Conservation (phyloP, 2,113 vertebrate genomes). For the Saccopteryx leptura region DNA sequence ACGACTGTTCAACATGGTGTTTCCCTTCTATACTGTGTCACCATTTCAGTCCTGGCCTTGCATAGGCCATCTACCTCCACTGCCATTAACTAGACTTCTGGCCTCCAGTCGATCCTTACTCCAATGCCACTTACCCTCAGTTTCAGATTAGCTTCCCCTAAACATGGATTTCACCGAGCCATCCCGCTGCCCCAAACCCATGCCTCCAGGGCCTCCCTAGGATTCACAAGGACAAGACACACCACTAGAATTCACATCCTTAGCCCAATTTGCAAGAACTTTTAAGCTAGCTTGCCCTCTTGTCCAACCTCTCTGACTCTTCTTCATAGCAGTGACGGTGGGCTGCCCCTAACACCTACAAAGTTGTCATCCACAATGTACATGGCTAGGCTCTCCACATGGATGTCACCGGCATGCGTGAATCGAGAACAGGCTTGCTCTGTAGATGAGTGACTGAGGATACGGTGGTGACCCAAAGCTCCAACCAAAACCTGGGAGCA, state of each 20-base stretch:
- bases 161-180: background rate
- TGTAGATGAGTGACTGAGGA: background rate
- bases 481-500: background rate
- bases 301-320: background rate
- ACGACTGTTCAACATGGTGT: accelerated
- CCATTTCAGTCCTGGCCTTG: background rate
- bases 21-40: background rate
- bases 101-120: background rate
- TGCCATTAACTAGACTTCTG: background rate
- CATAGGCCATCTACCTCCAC: background rate
- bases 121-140: background rate
- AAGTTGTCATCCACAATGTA: background rate
- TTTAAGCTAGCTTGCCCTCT: background rate
- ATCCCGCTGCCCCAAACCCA: background rate
- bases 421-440: background rate
- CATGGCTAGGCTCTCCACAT: background rate
- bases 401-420: background rate
- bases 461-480: background rate
- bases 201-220: background rate
- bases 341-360: background rate
- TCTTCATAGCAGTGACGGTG: background rate
- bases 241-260: background rate
- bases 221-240: background rate
- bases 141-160: background rate
- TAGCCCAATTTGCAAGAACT: background rate